Conservation (phyloP, 2,888 invertebrate genomes). For the Tuberolachnus salignus region DNA sequence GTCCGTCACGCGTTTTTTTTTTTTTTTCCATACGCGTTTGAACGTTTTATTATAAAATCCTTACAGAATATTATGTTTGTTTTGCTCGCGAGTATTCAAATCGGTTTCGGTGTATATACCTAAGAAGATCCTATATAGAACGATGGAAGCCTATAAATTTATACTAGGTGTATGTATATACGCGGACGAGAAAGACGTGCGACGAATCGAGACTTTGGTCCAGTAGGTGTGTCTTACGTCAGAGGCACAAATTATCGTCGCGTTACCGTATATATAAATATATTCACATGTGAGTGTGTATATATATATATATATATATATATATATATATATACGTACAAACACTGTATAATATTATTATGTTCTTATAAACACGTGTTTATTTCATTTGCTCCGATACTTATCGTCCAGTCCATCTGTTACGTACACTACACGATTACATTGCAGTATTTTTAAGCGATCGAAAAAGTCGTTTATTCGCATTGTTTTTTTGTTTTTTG, state of each 20-base stretch:
- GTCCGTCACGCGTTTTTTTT: no score
- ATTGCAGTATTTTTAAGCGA: no score
- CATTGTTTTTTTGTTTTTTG: background rate
- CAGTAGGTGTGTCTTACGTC: constrained; percentile 30
- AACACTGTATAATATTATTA: no score
- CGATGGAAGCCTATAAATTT: background rate
- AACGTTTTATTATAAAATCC: background rate
- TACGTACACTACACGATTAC: constrained; percentile 4
- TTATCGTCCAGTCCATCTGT: constrained; percentile 17
- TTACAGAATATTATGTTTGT: background rate
- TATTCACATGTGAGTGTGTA: no score
- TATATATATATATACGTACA: no score
- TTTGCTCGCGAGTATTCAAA: background rate
- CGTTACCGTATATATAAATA: background rate
- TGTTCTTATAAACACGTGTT: constrained; percentile 15
- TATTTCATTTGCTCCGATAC: background rate
- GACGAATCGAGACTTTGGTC: background rate
- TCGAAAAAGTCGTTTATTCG: no score
- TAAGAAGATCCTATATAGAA: background rate
- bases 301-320: no score
- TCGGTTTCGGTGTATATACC: background rate
- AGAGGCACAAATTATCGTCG: constrained; percentile 41
- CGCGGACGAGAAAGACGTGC: no score
- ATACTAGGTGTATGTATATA: no score
- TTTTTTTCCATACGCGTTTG: background rate